phyloP scores from a whole-genome alignment of 2,888 invertebrate species.

The Gasteruption jaculator region DNA sequence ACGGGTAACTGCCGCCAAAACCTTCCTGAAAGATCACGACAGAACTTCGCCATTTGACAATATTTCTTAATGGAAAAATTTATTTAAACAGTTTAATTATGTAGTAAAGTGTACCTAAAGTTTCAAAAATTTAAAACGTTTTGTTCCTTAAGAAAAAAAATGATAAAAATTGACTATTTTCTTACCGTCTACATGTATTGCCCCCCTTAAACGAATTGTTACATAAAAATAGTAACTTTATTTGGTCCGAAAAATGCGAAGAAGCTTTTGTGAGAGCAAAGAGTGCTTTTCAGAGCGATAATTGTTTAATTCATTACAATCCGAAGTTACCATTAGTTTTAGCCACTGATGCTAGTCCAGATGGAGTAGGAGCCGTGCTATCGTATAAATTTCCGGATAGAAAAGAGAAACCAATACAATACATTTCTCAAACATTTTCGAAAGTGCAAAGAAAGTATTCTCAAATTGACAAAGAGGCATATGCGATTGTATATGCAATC shows the following conservation, averaged over 20 bases:
- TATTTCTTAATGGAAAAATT: no score
- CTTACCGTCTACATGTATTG: no score
- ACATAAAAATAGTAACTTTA: conserved; percentile 1
- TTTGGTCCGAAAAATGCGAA: conserved; percentile 7
- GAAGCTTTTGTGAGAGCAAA: conserved; percentile 7
- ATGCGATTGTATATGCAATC: conserved; percentile 4
- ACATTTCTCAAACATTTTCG: background rate
- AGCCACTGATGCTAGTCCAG: conserved; percentile 12
- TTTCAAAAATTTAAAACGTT: no score
- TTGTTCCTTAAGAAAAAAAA: no score
- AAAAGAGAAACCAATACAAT: conserved; percentile 3
- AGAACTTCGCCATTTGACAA: no score
- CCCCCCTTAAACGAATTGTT: background rate
- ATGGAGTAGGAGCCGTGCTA: conserved; percentile 13
- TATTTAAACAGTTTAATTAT: no score
- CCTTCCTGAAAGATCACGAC: no score
- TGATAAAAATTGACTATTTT: no score
- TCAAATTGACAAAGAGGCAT: conserved; percentile 11
- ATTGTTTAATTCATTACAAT: conserved; percentile 24
- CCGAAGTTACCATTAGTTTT: conserved; percentile 22
- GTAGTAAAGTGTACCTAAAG: no score
- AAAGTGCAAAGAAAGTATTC: conserved; percentile 4
- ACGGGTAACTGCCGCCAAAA: no score
- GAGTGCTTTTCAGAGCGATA: conserved; percentile 29
- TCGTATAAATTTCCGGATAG: conserved; percentile 5